Percentiles rank a stretch among this genome's conserved stretches.
Evolutionary conservation across 2,113 vertebrate genomes (phyloP).

Genomic region (Microcebus griseorufus): DNA sequence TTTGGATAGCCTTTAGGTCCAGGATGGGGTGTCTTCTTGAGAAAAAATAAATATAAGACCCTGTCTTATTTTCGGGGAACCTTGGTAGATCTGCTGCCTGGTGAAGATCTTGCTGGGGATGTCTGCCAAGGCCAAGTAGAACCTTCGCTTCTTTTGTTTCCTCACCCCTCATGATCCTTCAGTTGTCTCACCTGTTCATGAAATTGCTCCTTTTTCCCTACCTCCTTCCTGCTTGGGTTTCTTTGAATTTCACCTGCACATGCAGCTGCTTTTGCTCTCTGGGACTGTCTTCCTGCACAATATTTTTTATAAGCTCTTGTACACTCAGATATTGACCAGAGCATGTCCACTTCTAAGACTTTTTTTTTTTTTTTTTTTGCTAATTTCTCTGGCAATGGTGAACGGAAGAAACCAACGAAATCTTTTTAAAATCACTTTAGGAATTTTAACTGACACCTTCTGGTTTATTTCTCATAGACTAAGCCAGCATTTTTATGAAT

Average conservation of each 20-base stretch:
- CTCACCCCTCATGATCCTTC: neutral
- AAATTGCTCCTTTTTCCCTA: neutral
- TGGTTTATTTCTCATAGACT: constrained; percentile 40
- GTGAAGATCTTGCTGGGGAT: no score
- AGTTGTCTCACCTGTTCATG: neutral
- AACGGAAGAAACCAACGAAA: neutral
- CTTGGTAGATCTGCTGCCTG: neutral
- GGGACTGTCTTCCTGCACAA: neutral
- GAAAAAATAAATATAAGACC: no score
- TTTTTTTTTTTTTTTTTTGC: neutral
- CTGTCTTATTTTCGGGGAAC: no score
- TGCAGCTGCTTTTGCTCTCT: neutral
- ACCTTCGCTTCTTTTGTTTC: neutral
- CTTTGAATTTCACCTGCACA: neutral
- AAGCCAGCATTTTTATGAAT: neutral
- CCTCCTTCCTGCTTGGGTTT: neutral
- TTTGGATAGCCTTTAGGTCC: no score
- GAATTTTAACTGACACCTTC: neutral
- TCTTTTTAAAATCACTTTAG: neutral
- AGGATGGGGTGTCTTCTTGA: no score
- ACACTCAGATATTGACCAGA: neutral
- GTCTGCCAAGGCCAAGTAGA: neutral
- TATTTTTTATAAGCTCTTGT: neutral
- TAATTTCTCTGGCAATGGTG: neutral
- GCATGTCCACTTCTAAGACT: neutral